Percentiles rank a stretch among this genome's conserved stretches.
Conservation (phyloP, 1,140 invertebrate genomes). For the Zaprionus tsacasi region DNA sequence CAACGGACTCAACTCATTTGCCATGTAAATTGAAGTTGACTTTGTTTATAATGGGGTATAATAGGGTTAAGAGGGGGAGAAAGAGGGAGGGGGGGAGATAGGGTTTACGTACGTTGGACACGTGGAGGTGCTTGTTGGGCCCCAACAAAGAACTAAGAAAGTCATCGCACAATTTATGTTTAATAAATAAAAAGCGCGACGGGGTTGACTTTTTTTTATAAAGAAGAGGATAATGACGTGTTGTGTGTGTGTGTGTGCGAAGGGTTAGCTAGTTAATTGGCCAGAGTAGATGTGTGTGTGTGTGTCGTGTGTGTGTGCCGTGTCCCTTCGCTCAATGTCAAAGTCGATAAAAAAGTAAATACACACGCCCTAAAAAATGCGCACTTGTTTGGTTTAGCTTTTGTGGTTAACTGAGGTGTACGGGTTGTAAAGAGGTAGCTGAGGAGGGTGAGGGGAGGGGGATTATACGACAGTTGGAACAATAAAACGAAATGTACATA, state of each 20-base stretch:
- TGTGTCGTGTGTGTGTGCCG: constrained; percentile 6
- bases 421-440: background rate
- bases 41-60: constrained; percentile 18
- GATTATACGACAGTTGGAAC: constrained; percentile 22
- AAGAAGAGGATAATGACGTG: background rate
- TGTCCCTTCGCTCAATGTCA: constrained; percentile 39
- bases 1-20: constrained; percentile 59
- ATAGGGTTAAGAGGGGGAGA: background rate
- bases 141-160: constrained; percentile 5
- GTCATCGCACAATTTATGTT: constrained; percentile 36
- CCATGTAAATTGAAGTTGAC: constrained; percentile 74
- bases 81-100: background rate
- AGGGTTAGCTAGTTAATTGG: constrained; percentile 1
- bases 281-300: background rate
- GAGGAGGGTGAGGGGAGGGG: background rate
- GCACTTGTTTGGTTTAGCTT: constrained; percentile 25
- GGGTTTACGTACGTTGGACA: constrained; percentile 13
- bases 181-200: constrained; percentile 34
- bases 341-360: constrained; percentile 44
- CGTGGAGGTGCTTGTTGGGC: constrained; percentile 14
- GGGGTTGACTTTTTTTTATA: background rate
- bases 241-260: background rate
- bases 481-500: constrained; percentile 4
- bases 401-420: background rate
- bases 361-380: constrained; percentile 37